Evolutionary conservation across 2,888 invertebrate genomes (phyloP).

Genomic region (Athalia cordata): DNA sequence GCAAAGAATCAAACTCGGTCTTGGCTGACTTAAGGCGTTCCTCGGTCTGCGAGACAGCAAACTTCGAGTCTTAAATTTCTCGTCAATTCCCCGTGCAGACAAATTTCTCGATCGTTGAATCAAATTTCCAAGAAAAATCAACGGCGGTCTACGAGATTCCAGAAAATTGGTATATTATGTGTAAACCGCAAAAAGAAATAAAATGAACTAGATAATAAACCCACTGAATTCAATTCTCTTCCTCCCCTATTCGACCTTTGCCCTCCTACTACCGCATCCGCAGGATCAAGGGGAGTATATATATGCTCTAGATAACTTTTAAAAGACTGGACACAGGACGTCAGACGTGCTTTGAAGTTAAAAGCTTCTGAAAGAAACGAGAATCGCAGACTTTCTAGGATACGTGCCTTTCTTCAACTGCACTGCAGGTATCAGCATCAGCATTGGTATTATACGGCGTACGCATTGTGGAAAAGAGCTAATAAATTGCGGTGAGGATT

Average conservation of each 20-base stretch:
- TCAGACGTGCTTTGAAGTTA: conserved; percentile 28
- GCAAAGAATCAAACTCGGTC: conserved; percentile 49
- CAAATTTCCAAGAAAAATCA: background rate
- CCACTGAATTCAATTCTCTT: background rate
- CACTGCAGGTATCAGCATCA: background rate
- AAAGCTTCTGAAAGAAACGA: conserved; percentile 20
- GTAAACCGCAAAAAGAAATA: background rate
- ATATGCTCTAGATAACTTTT: conserved; percentile 9
- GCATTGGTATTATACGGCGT: too few relatives aligned
- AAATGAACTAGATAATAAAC: background rate
- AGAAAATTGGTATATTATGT: background rate
- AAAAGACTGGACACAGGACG: conserved; percentile 39
- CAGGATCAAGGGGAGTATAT: conserved; percentile 6
- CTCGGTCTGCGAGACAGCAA: conserved; percentile 17
- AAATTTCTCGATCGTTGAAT: background rate
- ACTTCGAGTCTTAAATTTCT: background rate
- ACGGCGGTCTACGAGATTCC: background rate
- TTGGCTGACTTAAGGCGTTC: conserved; percentile 47
- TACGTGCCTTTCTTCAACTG: conserved; percentile 12
- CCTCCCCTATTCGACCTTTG: background rate
- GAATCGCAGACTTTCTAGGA: background rate
- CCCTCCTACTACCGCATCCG: background rate
- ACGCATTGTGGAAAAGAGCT: conserved; percentile 6
- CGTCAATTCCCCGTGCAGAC: background rate
- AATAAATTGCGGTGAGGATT: conserved; percentile 10